These are phyloP conservation scores for Nyctibius grandis DNA, from an alignment of 2,797 vertebrate genomes.

Conservation along the genomic window DNA sequence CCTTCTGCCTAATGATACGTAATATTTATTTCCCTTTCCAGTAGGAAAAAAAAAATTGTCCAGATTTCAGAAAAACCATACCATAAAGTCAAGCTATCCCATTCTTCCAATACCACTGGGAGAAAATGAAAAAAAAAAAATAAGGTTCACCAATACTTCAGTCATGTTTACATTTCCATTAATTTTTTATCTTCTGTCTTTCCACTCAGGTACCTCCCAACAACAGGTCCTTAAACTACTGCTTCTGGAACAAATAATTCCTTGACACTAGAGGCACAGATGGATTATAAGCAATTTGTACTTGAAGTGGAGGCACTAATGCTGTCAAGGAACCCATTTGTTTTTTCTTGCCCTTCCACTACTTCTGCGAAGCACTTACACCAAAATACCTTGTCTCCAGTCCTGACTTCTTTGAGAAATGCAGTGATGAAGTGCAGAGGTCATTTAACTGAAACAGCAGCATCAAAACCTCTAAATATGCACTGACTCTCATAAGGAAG, in stretches of 20 bases:
- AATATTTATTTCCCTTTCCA: not conserved
- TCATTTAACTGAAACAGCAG: not conserved
- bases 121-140: not conserved
- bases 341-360: slow-evolving; percentile 1
- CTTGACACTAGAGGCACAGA: not conserved
- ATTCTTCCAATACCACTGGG: not conserved
- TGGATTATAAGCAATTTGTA: slow-evolving; percentile 32
- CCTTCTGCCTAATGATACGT: not conserved
- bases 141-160: not conserved
- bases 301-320: slow-evolving; percentile 8
- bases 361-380: not conserved
- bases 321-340: not conserved
- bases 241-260: slow-evolving; percentile 8
- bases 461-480: not conserved
- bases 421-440: not conserved
- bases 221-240: not conserved
- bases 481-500: not conserved
- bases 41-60: not conserved
- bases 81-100: not conserved
- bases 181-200: not conserved
- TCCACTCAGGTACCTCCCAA: not conserved
- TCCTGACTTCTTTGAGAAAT: not conserved
- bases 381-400: not conserved
- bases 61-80: not conserved
- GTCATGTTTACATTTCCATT: not conserved